These are phyloP conservation scores for Bedellia somnulentella DNA, from an alignment of 2,888 invertebrate species.

Conservation along the genomic window DNA sequence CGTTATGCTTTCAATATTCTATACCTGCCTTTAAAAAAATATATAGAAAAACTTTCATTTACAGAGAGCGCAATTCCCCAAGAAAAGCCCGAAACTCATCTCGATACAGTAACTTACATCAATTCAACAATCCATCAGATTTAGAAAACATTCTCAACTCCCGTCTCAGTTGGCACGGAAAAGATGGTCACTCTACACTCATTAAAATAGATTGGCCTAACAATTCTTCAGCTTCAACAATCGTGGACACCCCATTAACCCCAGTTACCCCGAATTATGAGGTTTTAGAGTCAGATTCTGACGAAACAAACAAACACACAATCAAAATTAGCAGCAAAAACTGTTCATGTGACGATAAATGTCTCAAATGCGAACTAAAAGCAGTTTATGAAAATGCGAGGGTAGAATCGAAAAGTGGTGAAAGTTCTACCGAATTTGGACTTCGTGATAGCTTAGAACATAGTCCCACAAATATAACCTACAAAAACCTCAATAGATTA, in stretches of 20 bases:
- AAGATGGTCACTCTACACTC: constrained; percentile 46
- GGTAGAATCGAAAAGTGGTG: constrained; percentile 5
- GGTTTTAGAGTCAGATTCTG: constrained; percentile 44
- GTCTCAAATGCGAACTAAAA: constrained; percentile 43
- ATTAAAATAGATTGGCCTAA: constrained; percentile 50
- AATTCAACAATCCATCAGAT: constrained; percentile 10
- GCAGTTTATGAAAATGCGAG: constrained; percentile 31
- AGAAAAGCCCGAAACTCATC: constrained; percentile 30
- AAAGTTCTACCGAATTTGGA: too few species aligned
- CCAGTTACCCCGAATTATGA: constrained; percentile 41
- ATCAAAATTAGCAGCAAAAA: constrained; percentile 36
- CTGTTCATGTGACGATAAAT: constrained; percentile 33
- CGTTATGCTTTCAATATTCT: too few species aligned
- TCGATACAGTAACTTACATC: constrained; percentile 38
- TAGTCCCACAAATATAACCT: constrained; percentile 45
- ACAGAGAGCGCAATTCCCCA: constrained; percentile 49
- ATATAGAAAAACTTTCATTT: constrained; percentile 20
- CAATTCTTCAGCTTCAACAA: constrained; percentile 31
- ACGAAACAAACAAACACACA: constrained; percentile 30
- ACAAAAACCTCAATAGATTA: constrained; percentile 47
- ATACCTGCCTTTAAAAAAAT: too few species aligned
- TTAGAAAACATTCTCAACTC: constrained; percentile 13
- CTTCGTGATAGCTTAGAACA: constrained; percentile 33
- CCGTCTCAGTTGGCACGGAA: constrained; percentile 44
- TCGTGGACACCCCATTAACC: constrained; percentile 31